These are phyloP conservation scores for Onychomys arenicola DNA, from an alignment of 2,797 vertebrate genomes.

Conservation along the genomic window DNA sequence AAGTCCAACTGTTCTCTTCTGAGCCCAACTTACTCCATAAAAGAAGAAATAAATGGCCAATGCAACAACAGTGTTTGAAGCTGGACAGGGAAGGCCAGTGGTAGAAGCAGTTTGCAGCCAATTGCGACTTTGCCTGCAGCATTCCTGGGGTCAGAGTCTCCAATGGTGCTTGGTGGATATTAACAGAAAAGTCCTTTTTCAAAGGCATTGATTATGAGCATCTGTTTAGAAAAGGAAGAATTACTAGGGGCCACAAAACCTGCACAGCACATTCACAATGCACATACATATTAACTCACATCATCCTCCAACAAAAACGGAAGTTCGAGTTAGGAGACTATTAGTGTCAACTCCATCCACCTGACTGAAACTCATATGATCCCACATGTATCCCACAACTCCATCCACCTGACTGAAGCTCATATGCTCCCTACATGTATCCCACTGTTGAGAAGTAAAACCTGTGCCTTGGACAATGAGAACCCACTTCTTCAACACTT, in stretches of 20 bases:
- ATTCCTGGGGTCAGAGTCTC: neutral
- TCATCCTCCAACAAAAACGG: neutral
- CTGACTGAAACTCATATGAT: no score
- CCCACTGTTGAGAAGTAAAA: neutral
- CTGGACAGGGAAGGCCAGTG: neutral
- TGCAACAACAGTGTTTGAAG: neutral
- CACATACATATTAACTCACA: neutral
- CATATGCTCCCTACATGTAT: fast-evolving
- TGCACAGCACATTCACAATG: neutral
- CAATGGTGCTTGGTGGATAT: neutral
- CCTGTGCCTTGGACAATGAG: neutral
- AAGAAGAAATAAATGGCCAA: neutral
- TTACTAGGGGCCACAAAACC: neutral
- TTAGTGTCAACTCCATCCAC: neutral
- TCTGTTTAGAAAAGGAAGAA: neutral
- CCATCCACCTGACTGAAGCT: neutral
- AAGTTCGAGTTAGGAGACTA: neutral
- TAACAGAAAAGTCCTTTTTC: neutral
- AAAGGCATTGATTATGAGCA: neutral
- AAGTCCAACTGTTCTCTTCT: neutral
- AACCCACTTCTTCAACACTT: neutral
- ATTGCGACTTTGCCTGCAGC: neutral
- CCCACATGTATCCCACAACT: no score
- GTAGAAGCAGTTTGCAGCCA: neutral
- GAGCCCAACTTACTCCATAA: neutral